Percentiles rank a stretch among this genome's conserved stretches.
Conservation (phyloP, 2,888 invertebrate species). For the Ophioninae sp. region DNA sequence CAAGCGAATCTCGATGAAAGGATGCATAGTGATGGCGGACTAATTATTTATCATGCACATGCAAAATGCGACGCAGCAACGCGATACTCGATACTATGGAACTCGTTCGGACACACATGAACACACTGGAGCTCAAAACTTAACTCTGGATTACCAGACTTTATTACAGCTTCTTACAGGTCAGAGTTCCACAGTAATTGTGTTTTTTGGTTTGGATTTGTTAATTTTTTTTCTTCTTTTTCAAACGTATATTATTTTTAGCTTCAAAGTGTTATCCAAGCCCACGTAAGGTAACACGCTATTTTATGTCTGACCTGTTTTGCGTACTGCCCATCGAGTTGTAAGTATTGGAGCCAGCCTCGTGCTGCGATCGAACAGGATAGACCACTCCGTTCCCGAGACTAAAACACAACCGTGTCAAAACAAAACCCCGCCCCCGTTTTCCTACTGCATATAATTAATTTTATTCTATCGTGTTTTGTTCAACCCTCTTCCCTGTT, state of each 20-base stretch:
- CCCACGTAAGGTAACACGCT: slow-evolving; percentile 64
- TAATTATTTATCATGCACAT: slow-evolving; percentile 46
- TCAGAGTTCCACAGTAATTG: slow-evolving; percentile 70
- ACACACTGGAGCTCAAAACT: background rate
- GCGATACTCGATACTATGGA: slow-evolving; percentile 47
- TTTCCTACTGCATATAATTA: slow-evolving; percentile 39
- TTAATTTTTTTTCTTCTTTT: background rate
- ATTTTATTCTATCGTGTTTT: slow-evolving; percentile 11
- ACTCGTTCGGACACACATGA: slow-evolving; percentile 44
- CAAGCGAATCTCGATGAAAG: background rate
- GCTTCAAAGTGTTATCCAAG: slow-evolving; percentile 26
- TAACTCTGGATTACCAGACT: background rate
- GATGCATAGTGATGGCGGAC: slow-evolving; percentile 19
- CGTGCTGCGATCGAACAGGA: slow-evolving; percentile 89
- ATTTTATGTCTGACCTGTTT: slow-evolving; percentile 88
- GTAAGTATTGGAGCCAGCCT: slow-evolving; percentile 87
- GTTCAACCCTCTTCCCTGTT: slow-evolving; percentile 6
- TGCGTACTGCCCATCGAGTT: slow-evolving; percentile 94
- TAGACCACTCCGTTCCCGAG: slow-evolving; percentile 94
- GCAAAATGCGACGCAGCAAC: slow-evolving; percentile 27
- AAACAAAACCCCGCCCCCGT: slow-evolving; percentile 66
- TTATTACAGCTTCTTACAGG: background rate
- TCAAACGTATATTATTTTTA: slow-evolving; percentile 56
- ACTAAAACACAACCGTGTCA: slow-evolving; percentile 84
- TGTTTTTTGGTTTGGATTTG: slow-evolving; percentile 18